These are phyloP conservation scores for Drosophila sturtevanti DNA, from an alignment of 1,140 invertebrate species.

Conservation along the genomic window DNA sequence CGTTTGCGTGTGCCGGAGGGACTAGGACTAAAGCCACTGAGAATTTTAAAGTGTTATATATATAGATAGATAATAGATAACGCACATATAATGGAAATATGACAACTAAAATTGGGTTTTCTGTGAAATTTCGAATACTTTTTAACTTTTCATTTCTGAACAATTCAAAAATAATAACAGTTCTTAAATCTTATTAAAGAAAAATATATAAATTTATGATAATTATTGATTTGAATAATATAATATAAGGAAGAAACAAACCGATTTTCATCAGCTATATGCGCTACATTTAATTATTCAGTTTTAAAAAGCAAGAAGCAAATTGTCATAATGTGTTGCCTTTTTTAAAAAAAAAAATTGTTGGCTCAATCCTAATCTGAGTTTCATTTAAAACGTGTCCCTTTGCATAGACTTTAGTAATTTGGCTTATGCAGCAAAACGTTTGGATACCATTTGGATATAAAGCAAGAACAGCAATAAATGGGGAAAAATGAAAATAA, in stretches of 20 bases:
- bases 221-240: too few relatives aligned
- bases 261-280: too few relatives aligned
- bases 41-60: not conserved
- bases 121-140: too few relatives aligned
- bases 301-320: not conserved
- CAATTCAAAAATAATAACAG: too few relatives aligned
- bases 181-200: too few relatives aligned
- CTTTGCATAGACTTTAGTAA: conserved; percentile 35
- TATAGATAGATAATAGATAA: too few relatives aligned
- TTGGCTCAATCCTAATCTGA: conserved; percentile 37
- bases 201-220: too few relatives aligned
- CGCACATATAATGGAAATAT: not conserved
- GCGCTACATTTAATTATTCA: not conserved
- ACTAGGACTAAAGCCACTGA: not conserved
- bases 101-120: not conserved
- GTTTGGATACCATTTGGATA: conserved; percentile 7
- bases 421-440: conserved; percentile 63
- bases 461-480: not conserved
- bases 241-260: too few relatives aligned
- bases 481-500: conserved; percentile 1
- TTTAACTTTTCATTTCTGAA: too few relatives aligned
- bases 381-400: conserved; percentile 42
- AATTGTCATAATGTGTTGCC: not conserved
- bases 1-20: not conserved
- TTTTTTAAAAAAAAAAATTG: not conserved